phyloP scores from a whole-genome alignment of 2,888 invertebrate species.

The Caenorhabditis parvicauda region DNA sequence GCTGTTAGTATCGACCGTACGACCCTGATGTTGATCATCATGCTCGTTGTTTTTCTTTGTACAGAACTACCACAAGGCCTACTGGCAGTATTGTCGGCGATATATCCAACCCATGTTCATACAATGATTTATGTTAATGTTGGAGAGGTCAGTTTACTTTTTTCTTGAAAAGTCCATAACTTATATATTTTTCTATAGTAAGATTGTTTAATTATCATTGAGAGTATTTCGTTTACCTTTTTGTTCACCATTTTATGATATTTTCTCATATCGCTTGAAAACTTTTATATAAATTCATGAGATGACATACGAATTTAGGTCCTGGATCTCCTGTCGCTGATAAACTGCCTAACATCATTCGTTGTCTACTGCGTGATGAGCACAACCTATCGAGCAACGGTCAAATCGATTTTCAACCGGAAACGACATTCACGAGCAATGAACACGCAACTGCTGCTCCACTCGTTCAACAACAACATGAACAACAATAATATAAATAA shows the following conservation, averaged over 20 bases:
- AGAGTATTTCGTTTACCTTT: neutral
- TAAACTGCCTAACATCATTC: conserved; percentile 49
- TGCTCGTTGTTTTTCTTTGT: conserved; percentile 47
- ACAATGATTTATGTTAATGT: conserved; percentile 47
- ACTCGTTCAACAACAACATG: too few relatives aligned
- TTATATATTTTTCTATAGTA: neutral
- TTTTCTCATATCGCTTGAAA: too few relatives aligned
- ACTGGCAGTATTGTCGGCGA: conserved; percentile 45
- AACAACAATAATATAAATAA: too few relatives aligned
- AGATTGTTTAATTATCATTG: neutral
- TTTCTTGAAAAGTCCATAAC: too few relatives aligned
- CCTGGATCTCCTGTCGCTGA: conserved; percentile 46
- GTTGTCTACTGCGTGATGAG: conserved; percentile 48
- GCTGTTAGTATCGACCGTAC: conserved; percentile 41
- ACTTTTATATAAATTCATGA: too few relatives aligned
- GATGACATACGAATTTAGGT: too few relatives aligned
- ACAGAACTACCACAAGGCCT: conserved; percentile 52
- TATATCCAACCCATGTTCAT: conserved; percentile 51
- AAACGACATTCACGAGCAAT: conserved; percentile 7
- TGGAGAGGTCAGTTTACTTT: conserved; percentile 28
- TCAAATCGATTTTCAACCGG: conserved; percentile 23
- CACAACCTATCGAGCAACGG: conserved; percentile 42
- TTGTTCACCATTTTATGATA: neutral
- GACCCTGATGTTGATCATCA: conserved; percentile 49
- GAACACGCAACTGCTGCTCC: conserved; percentile 24